Evolutionary conservation across 1,140 invertebrate genomes (phyloP).

Genomic region (Calephelis nemesis): DNA sequence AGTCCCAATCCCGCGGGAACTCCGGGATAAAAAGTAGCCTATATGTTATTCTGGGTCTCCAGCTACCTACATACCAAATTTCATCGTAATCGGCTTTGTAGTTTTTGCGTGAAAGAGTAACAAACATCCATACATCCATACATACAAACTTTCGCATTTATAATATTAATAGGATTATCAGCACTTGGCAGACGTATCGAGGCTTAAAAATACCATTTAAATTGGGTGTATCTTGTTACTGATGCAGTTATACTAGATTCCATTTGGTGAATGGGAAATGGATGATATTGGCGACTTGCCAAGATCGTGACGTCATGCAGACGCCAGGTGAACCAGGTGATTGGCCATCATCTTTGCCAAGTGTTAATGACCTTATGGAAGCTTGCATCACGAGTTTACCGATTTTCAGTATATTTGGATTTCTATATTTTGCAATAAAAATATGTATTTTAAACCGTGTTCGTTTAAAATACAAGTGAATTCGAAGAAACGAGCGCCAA

Average conservation of each 20-base stretch:
- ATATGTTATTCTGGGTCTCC: too few species aligned
- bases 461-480: too few species aligned
- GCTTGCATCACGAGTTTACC: constrained; percentile 1
- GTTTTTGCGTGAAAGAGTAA: too few species aligned
- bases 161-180: too few species aligned
- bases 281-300: not conserved
- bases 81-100: too few species aligned
- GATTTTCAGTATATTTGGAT: constrained; percentile 1
- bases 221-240: constrained; percentile 9
- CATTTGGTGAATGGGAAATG: constrained; percentile 11
- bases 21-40: too few species aligned
- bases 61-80: too few species aligned
- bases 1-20: too few species aligned
- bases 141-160: too few species aligned
- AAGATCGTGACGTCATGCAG: constrained; percentile 13
- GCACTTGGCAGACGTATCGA: not conserved
- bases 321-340: constrained; percentile 18
- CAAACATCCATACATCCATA: too few species aligned
- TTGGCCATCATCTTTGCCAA: constrained; percentile 16
- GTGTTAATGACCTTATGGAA: constrained; percentile 17
- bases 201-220: constrained; percentile 10
- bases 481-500: too few species aligned
- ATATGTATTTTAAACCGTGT: too few species aligned
- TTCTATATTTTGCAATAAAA: not conserved
- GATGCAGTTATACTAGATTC: constrained; percentile 15